phyloP scores from a whole-genome alignment of 2,797 vertebrate genomes.

The Hemibagrus guttatus region DNA sequence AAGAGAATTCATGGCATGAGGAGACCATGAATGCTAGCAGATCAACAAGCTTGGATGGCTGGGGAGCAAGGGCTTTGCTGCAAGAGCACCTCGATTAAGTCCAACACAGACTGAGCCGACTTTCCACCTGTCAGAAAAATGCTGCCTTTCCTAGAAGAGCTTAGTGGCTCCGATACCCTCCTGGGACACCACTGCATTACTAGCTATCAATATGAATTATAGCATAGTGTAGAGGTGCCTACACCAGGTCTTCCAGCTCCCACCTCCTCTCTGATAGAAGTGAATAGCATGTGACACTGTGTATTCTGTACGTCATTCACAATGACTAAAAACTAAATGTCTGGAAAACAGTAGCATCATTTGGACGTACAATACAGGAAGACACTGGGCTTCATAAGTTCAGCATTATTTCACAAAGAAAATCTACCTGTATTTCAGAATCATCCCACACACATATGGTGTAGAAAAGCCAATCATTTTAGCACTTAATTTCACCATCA shows the following conservation, averaged over 20 bases:
- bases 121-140: conserved; percentile 45
- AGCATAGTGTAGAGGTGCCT: conserved; percentile 44
- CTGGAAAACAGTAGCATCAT: not conserved
- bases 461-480: not conserved
- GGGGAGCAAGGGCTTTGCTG: conserved; percentile 40
- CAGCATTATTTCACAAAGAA: not conserved
- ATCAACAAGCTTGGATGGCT: conserved; percentile 42
- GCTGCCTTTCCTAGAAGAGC: conserved; percentile 45
- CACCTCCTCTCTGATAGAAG: conserved; percentile 30
- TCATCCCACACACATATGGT: not conserved
- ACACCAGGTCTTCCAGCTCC: conserved; percentile 33
- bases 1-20: not conserved
- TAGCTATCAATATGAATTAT: conserved; percentile 55
- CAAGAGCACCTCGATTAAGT: conserved; percentile 41
- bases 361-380: not conserved
- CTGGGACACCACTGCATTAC: conserved; percentile 45
- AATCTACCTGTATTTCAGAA: not conserved
- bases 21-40: conserved; percentile 31
- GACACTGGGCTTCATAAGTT: conserved; percentile 3
- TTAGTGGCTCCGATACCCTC: conserved; percentile 45
- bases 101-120: conserved; percentile 30
- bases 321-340: not conserved
- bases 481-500: not conserved
- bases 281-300: conserved; percentile 23
- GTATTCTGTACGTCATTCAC: not conserved